Evolutionary conservation across 2,113 vertebrate species (phyloP), one percentile per base, ranked within the genome.

Genomic region (Haemorhous mexicanus): DNA sequence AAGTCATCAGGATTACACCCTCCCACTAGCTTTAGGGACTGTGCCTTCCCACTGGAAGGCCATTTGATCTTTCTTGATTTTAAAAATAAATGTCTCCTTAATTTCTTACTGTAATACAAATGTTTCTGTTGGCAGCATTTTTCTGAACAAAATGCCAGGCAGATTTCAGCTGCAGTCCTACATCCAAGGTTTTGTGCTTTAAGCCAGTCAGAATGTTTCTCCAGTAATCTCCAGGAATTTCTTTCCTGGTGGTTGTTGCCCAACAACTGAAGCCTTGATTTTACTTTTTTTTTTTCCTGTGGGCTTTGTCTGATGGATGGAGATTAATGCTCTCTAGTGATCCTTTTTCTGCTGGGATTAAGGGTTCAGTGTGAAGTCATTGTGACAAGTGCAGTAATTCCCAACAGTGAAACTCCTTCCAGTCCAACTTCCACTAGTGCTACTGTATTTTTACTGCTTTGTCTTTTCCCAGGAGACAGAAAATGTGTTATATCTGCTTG

Each of bases 41-140:
- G 22, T 35, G 55, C 56, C 39, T 69, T 82, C 23, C 64, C 52
- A 30, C 61, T 87, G 41, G 32, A 89, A 77, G 27, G 32, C 62
- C 50, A 58, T 76, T 85, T 53, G 43, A 62, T 73, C 63, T 92
- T 70, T 67, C 37, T 81, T 81, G 39, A 56, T 94, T 94, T 94
- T 79, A 69, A 96, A 77, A 61, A 52, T 27, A 85, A 87, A 72
- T 61, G 26, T 92, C 32, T 68, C 41, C 44, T 93, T 75, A 5
- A 68, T 83, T 93, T 91, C 49, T 93, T 62, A 50, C 75, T 86
- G 47, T 66, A 55, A 59, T 87, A 47, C 44, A 52, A 91, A 75
- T 87, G 44, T 95, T 95, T 84, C 67, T 5, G 1, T 84, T 96
- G 92, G 88, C 89, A 94, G 75, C 26, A 18, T 87, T 73, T 73